Conservation (phyloP, 2,113 vertebrate species). For the Toxostoma redivivum region DNA sequence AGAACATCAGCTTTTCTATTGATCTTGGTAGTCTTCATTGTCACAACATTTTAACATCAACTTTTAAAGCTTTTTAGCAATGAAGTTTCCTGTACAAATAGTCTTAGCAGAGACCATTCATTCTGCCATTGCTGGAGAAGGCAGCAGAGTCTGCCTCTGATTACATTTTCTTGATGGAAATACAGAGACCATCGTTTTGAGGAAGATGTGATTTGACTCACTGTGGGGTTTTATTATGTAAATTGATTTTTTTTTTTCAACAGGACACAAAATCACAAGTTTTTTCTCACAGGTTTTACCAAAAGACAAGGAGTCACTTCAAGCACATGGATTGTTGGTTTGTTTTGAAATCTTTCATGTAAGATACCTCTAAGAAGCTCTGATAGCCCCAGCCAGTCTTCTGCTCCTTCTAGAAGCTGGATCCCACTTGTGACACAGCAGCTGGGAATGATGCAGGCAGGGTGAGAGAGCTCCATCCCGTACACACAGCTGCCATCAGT, state of each 20-base stretch:
- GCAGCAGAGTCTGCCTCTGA: background rate
- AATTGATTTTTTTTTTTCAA: background rate
- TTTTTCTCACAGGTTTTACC: background rate
- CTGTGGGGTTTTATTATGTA: background rate
- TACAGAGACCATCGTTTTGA: background rate
- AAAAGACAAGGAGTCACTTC: background rate
- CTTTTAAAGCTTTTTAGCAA: background rate
- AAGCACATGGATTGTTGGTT: background rate
- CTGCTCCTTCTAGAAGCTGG: background rate
- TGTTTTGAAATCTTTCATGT: background rate
- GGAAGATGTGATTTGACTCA: background rate
- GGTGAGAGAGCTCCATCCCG: background rate
- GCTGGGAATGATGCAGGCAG: background rate
- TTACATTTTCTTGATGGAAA: background rate
- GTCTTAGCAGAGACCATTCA: background rate
- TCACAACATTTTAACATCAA: background rate
- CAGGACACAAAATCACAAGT: background rate
- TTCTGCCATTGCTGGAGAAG: background rate
- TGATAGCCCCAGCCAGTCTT: background rate
- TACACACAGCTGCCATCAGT: background rate
- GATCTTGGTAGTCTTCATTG: background rate
- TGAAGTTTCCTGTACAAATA: background rate
- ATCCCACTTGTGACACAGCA: fast-evolving
- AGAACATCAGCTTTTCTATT: background rate
- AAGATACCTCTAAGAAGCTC: background rate